These are phyloP conservation scores for Brachyhypopomus gauderio DNA, from an alignment of 2,113 vertebrate genomes.

Conservation along the genomic window DNA sequence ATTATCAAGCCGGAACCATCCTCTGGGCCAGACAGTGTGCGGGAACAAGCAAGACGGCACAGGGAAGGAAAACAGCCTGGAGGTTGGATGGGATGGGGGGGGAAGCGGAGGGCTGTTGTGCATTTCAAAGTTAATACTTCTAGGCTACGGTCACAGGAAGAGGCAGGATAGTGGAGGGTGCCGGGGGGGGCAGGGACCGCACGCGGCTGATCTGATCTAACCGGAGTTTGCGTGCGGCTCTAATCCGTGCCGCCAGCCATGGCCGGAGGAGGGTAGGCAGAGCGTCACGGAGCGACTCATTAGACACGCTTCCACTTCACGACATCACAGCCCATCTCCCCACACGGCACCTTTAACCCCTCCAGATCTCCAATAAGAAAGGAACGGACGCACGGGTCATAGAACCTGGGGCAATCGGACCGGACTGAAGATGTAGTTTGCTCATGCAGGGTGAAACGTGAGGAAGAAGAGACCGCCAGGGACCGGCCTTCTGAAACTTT, in stretches of 20 bases:
- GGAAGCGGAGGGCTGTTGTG: constrained; percentile 21
- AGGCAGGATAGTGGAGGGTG: constrained; percentile 9
- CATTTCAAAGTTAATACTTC: constrained; percentile 50
- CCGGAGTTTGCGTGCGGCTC: constrained; percentile 43
- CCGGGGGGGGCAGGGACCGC: background rate
- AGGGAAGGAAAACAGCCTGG: constrained; percentile 40
- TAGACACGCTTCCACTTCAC: constrained; percentile 18
- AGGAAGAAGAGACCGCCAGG: background rate
- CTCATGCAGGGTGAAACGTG: background rate
- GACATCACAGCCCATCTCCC: background rate
- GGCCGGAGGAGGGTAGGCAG: background rate
- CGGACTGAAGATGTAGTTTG: background rate
- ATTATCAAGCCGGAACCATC: constrained; percentile 34
- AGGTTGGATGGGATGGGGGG: constrained; percentile 11
- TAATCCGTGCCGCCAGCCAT: constrained; percentile 31
- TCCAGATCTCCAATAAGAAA: background rate
- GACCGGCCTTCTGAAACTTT: background rate
- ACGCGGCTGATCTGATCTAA: constrained; percentile 42
- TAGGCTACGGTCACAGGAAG: background rate
- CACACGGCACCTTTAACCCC: constrained; percentile 6
- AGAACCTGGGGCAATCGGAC: background rate
- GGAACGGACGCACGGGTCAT: background rate
- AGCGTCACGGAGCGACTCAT: constrained; percentile 27
- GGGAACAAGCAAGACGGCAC: constrained; percentile 12
- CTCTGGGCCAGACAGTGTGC: constrained; percentile 28